These are phyloP conservation scores for Nemotelus pantherinus DNA, from an alignment of 2,888 invertebrate genomes.

Conservation along the genomic window DNA sequence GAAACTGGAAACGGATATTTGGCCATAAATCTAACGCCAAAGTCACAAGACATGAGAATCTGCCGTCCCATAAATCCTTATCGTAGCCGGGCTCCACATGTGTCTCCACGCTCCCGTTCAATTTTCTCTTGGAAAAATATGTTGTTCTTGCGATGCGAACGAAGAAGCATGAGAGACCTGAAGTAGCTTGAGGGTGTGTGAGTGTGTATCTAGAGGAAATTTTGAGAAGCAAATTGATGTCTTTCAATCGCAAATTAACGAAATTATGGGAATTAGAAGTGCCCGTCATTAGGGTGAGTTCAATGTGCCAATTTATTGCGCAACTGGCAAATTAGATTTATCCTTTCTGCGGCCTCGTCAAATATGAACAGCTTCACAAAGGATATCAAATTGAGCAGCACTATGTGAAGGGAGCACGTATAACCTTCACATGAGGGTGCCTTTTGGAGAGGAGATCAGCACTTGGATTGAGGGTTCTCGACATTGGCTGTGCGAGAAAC, in stretches of 20 bases:
- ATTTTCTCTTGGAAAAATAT: conserved; percentile 18
- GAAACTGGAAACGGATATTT: conserved; percentile 50
- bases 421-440: conserved; percentile 4
- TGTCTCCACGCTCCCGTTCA: conserved; percentile 22
- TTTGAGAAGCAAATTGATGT: conserved; percentile 46
- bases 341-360: conserved; percentile 44
- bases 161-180: not conserved
- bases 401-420: not conserved
- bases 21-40: conserved; percentile 47
- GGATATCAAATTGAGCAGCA: conserved; percentile 44
- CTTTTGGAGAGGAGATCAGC: not conserved
- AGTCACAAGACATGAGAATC: conserved; percentile 35
- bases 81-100: conserved; percentile 42
- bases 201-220: conserved; percentile 6
- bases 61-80: conserved; percentile 38
- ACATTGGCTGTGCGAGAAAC: no score
- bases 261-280: conserved; percentile 50
- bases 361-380: conserved; percentile 46
- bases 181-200: not conserved
- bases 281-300: conserved; percentile 45
- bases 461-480: not conserved
- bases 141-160: not conserved
- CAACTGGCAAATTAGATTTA: conserved; percentile 51
- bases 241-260: conserved; percentile 50
- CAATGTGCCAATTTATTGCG: conserved; percentile 51